A percentile compares a stretch with the other conserved stretches of the same genome.
phyloP scores from a whole-genome alignment of 2,888 invertebrate genomes.

The Agrochola lota region DNA sequence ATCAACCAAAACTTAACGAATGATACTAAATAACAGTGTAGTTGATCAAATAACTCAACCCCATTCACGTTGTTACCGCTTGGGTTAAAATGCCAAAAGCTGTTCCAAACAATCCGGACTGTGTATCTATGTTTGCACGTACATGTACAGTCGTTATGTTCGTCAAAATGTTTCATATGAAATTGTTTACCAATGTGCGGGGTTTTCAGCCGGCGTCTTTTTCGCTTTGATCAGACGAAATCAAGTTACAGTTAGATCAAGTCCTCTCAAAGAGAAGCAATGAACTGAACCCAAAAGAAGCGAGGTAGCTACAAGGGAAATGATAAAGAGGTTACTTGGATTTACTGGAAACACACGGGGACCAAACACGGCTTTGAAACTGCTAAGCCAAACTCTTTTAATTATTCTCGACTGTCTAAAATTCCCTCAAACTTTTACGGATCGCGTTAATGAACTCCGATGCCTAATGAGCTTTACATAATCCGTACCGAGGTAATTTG shows the following conservation, averaged over 20 bases:
- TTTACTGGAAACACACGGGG: slow-evolving; percentile 68
- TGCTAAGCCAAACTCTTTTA: slow-evolving; percentile 79
- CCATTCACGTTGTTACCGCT: slow-evolving; percentile 64
- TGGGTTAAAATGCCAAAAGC: slow-evolving; percentile 66
- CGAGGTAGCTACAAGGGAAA: slow-evolving; percentile 56
- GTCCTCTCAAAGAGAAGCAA: slow-evolving; percentile 66
- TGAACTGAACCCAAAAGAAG: slow-evolving; percentile 69
- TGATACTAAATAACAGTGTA: slow-evolving; percentile 69
- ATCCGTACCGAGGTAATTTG: slow-evolving; percentile 65
- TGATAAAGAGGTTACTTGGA: slow-evolving; percentile 70
- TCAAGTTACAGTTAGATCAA: slow-evolving; percentile 68
- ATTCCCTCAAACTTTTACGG: slow-evolving; percentile 72
- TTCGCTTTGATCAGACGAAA: slow-evolving; percentile 62
- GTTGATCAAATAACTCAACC: slow-evolving; percentile 70
- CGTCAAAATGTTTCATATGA: slow-evolving; percentile 27
- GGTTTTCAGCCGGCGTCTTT: slow-evolving; percentile 42
- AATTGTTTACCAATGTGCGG: slow-evolving; percentile 37
- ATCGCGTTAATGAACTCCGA: slow-evolving; percentile 75
- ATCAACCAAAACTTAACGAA: slow-evolving; percentile 69
- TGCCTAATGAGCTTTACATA: slow-evolving; percentile 75
- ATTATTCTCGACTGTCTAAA: slow-evolving; percentile 77
- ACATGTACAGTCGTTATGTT: slow-evolving; percentile 12
- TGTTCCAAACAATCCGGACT: slow-evolving; percentile 7
- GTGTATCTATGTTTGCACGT: slow-evolving; percentile 25
- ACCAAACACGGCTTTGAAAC: slow-evolving; percentile 75